Conservation (phyloP, 2,888 invertebrate species). For the Acronicta leporina region DNA sequence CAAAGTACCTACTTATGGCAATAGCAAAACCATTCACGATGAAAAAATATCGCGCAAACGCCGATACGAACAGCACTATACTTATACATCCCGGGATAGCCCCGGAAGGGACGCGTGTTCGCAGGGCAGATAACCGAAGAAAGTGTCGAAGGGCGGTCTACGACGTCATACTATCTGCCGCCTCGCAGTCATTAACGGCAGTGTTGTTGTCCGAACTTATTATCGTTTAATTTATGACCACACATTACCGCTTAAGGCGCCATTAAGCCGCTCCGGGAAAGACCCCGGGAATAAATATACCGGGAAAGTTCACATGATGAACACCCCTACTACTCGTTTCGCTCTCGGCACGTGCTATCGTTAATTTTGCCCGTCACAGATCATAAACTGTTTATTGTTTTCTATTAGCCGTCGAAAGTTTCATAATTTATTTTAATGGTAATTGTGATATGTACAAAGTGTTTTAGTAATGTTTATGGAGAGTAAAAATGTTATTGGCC, state of each 20-base stretch:
- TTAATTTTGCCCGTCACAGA: conserved; percentile 80
- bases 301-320: conserved; percentile 77
- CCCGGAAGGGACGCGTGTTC: conserved; percentile 58
- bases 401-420: conserved; percentile 68
- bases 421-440: conserved; percentile 56
- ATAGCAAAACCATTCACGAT: conserved; percentile 39
- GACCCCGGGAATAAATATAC: conserved; percentile 78
- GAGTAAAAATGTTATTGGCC: conserved; percentile 10
- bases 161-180: conserved; percentile 58
- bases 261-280: conserved; percentile 77
- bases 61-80: conserved; percentile 45
- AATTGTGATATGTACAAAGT: conserved; percentile 42
- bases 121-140: conserved; percentile 56
- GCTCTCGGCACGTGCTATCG: conserved; percentile 72
- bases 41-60: conserved; percentile 43
- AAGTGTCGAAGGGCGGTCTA: conserved; percentile 61
- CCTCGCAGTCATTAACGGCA: conserved; percentile 72
- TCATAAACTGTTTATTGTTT: conserved; percentile 82
- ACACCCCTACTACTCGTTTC: conserved; percentile 69
- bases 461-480: conserved; percentile 20
- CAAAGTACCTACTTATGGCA: conserved; percentile 6
- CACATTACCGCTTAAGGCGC: conserved; percentile 86
- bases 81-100: conserved; percentile 43
- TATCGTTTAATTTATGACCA: conserved; percentile 87
- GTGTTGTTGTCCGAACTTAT: conserved; percentile 87